Conservation (phyloP, 92 coral and sea anemone species). For the Epizoanthus ramosus region DNA sequence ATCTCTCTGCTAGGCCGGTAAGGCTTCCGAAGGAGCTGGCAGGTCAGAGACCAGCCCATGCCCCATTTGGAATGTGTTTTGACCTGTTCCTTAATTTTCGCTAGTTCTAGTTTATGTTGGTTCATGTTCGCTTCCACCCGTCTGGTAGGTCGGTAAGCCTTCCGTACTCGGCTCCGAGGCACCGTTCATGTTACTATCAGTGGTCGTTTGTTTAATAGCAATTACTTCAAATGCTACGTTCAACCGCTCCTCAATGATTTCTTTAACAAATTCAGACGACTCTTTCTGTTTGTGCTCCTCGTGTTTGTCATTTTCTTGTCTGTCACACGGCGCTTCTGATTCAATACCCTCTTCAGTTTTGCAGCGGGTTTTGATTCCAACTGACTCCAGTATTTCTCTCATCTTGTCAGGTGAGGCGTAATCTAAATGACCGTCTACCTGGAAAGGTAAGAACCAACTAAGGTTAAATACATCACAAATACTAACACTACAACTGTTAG, state of each 20-base stretch:
- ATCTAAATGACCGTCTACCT: slow-evolving; percentile 76
- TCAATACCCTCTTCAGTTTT: not conserved
- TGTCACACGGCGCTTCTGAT: not conserved
- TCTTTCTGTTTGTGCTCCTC: slow-evolving; percentile 11
- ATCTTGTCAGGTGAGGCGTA: slow-evolving; percentile 74
- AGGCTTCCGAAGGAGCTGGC: too few species aligned
- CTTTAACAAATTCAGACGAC: slow-evolving; percentile 37
- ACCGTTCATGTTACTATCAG: not conserved
- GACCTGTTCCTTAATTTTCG: too few species aligned
- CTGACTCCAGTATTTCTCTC: slow-evolving; percentile 53
- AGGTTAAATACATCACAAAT: too few species aligned
- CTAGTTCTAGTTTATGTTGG: too few species aligned
- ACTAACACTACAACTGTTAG: not conserved
- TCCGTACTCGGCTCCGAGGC: too few species aligned
- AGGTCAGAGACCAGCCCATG: too few species aligned
- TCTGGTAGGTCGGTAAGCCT: too few species aligned
- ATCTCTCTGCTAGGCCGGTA: too few species aligned
- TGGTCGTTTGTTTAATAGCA: slow-evolving; percentile 17
- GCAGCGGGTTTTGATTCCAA: slow-evolving; percentile 53
- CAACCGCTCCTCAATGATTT: slow-evolving; percentile 59
- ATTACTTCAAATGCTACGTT: slow-evolving; percentile 54
- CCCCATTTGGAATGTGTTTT: too few species aligned
- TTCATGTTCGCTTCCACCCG: too few species aligned
- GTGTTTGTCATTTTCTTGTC: not conserved
- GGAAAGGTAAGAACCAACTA: not conserved